Evolutionary conservation across 2,888 invertebrate genomes (phyloP), one percentile per base, ranked within the genome.

Genomic region (Rhyacophila evoluta): DNA sequence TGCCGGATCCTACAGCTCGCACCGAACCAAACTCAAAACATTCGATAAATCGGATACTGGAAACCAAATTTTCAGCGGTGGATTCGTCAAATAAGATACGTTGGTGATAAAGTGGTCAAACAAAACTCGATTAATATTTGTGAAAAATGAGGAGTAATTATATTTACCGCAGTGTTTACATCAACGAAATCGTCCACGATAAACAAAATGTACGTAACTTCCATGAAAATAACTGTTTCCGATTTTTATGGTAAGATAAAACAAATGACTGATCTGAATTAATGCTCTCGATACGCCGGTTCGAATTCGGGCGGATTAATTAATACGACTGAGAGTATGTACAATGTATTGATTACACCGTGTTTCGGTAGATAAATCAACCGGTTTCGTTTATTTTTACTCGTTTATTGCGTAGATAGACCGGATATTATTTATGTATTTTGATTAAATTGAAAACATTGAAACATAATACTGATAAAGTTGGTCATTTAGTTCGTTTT

Each of bases 321-420:
- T 77, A 74, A 78, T 78, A 74, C 74, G 27, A 12, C 33, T 41
- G 36, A 55, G 74, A 74, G 41, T 41, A 79, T 75, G 72, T 79
- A 75, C 75, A 79, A 75, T 75, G 72, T 79, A 79, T 79, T 79
- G 79, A 79, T 79, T 79, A 78, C 75, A 79, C 72, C 41, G 36
- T 37, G 75, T 72, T 72, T 72, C 75, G 25, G 33, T 29, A 29
- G 55, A 75, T 75, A 72, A 75, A 75, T 79, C 79, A 79, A 72
- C 37, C 36, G 36, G 71, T 19, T 74, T 75, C 29, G 74, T 72
- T 72, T 75, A 75, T 79, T 78, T 55, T n/a, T 19, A 19, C 55
- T 55, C 55, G 19, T 55, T 55, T 55, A 19, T 55, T 55, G 25
- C 19, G 55, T 55, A 25, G 5, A 19, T 25, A 33, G 6, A 25